phyloP scores from a whole-genome alignment of 64 coral and sea anemone species.

The Orbicella faveolata region DNA sequence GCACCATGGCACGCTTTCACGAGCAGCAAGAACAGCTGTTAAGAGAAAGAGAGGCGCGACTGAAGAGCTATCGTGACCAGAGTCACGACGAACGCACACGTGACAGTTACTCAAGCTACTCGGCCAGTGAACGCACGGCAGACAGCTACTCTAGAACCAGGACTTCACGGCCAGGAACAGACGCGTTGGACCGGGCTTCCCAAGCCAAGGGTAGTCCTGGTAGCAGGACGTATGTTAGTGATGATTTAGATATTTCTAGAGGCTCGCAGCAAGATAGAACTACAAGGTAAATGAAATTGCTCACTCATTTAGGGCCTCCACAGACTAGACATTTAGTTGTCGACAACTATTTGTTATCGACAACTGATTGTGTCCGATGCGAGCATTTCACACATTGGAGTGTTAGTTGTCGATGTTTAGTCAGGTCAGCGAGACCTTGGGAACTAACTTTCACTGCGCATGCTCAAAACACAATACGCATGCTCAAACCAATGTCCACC shows the following conservation, averaged over 20 bases:
- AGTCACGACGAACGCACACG: slow-evolving; percentile 32
- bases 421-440: no score
- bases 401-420: no score
- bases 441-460: no score
- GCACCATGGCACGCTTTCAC: slow-evolving; percentile 65
- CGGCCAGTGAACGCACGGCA: slow-evolving; percentile 10
- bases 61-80: slow-evolving; percentile 4
- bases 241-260: slow-evolving; percentile 1
- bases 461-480: no score
- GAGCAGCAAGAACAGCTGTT: slow-evolving; percentile 46
- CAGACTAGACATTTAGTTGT: no score
- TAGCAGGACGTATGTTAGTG: background rate
- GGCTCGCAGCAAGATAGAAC: slow-evolving; percentile 14
- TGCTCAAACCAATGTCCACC: no score
- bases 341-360: no score
- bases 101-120: slow-evolving; percentile 42
- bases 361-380: no score
- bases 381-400: no score
- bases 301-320: no score
- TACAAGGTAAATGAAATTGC: background rate
- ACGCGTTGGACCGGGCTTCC: slow-evolving; percentile 7
- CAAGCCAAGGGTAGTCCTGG: slow-evolving; percentile 9
- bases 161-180: slow-evolving; percentile 21
- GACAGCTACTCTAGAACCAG: slow-evolving; percentile 51
- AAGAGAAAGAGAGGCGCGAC: slow-evolving; percentile 19